Percentiles rank a stretch among this genome's conserved stretches.
Evolutionary conservation across 2,113 vertebrate species (phyloP).

Genomic region (Limanda limanda): DNA sequence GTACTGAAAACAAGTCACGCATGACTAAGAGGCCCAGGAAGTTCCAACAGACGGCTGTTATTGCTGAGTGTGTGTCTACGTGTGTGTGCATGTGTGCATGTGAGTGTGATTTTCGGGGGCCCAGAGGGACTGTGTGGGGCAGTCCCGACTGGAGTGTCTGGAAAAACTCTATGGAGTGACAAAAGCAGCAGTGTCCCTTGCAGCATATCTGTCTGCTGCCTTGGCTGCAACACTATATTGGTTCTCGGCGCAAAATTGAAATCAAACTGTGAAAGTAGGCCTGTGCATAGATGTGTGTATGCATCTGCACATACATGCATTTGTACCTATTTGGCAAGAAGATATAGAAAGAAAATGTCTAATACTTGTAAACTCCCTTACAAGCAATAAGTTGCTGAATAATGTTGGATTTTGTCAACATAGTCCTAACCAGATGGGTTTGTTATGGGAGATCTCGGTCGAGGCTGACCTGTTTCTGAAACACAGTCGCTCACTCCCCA

Average conservation of each 20-base stretch:
- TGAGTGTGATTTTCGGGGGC: constrained; percentile 49
- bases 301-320: not conserved
- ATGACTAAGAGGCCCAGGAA: constrained; percentile 79
- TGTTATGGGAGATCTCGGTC: constrained; percentile 19
- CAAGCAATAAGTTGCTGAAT: not conserved
- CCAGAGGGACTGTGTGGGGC: constrained; percentile 61
- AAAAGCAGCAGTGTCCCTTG: constrained; percentile 67
- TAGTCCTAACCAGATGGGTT: constrained; percentile 11
- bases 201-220: constrained; percentile 65
- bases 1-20: constrained; percentile 77
- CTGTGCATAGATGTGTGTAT: not conserved
- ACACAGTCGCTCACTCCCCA: constrained; percentile 66
- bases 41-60: constrained; percentile 73
- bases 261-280: not conserved
- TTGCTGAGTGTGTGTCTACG: constrained; percentile 59
- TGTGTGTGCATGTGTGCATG: constrained; percentile 45
- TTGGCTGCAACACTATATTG: constrained; percentile 43
- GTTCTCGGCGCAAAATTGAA: constrained; percentile 12
- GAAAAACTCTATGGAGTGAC: constrained; percentile 62
- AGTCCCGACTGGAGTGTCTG: constrained; percentile 68
- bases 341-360: not conserved
- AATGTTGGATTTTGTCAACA: not conserved
- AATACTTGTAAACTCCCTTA: not conserved
- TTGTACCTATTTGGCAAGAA: not conserved
- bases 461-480: constrained; percentile 65